A percentile compares a stretch with the other conserved stretches of the same genome.
These are phyloP conservation scores for Neodon shergylaensis DNA, from an alignment of 2,113 vertebrate genomes.

Conservation along the genomic window DNA sequence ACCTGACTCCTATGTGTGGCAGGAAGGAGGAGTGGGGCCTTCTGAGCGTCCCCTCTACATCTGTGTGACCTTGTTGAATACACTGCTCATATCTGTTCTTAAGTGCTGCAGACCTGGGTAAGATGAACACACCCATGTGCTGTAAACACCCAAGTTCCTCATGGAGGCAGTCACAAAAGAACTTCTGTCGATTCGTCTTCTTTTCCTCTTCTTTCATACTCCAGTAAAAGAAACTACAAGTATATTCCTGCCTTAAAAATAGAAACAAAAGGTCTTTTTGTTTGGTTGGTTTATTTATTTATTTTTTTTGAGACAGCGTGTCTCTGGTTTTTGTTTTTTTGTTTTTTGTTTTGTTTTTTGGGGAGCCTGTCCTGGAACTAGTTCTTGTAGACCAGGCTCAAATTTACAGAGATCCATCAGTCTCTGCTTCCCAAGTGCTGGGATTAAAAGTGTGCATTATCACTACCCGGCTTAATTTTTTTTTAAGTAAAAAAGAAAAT, in stretches of 20 bases:
- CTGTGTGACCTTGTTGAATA: background rate
- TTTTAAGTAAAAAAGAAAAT: conserved; percentile 16
- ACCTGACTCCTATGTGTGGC: background rate
- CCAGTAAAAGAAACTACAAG: conserved; percentile 22
- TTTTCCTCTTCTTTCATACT: background rate
- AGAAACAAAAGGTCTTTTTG: conserved; percentile 26
- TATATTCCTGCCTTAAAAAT: conserved; percentile 28
- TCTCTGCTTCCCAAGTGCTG: too few species aligned
- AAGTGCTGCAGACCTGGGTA: background rate
- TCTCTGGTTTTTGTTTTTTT: too few species aligned
- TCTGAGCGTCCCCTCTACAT: background rate
- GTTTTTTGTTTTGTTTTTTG: too few species aligned
- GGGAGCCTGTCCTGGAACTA: too few species aligned
- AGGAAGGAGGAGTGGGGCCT: background rate
- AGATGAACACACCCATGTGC: background rate
- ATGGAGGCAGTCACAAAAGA: conserved; percentile 2
- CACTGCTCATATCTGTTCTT: background rate
- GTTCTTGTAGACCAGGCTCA: too few species aligned
- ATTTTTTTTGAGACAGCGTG: too few species aligned
- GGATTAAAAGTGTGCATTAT: too few species aligned
- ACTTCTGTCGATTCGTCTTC: background rate
- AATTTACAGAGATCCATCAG: too few species aligned
- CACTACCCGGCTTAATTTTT: too few species aligned
- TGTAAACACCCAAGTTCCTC: background rate
- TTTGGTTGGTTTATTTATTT: too few species aligned